A percentile compares a stretch with the other conserved stretches of the same genome.
Evolutionary conservation across 2,888 invertebrate species (phyloP).

Genomic region (Ormyrus nitidulus): DNA sequence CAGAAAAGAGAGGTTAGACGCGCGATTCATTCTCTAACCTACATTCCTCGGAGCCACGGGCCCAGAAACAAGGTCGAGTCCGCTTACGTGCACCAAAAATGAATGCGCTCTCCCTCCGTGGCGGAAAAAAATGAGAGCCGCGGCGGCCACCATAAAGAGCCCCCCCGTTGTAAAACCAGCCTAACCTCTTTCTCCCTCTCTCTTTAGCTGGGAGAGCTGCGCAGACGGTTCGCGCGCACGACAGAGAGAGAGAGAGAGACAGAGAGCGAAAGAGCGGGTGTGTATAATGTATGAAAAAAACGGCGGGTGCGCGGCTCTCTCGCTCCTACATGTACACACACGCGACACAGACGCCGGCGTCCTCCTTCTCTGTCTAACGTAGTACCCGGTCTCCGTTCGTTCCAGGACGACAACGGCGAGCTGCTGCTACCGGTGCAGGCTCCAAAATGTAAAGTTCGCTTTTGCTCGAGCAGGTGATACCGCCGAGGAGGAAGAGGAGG

Average conservation of each 20-base stretch:
- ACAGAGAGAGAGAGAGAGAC: slow-evolving; percentile 2
- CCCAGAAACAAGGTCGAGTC: neutral
- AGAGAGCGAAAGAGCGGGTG: neutral
- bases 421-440: neutral
- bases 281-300: neutral
- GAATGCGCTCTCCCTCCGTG: neutral
- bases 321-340: neutral
- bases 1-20: neutral
- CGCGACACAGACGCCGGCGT: neutral
- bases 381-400: neutral
- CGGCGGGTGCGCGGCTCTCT: neutral
- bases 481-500: neutral
- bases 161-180: slow-evolving; percentile 6
- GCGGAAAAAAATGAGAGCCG: neutral
- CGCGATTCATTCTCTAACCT: neutral
- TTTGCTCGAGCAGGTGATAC: too few species aligned
- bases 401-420: neutral
- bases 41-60: neutral
- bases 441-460: too few species aligned
- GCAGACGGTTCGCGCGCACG: slow-evolving; percentile 28
- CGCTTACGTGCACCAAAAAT: neutral
- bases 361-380: neutral
- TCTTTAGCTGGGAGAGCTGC: slow-evolving; percentile 13
- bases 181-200: slow-evolving; percentile 28
- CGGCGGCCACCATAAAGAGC: neutral